These are phyloP conservation scores for Pelvicachromis taeniatus DNA, from an alignment of 2,113 vertebrate species.

Conservation along the genomic window DNA sequence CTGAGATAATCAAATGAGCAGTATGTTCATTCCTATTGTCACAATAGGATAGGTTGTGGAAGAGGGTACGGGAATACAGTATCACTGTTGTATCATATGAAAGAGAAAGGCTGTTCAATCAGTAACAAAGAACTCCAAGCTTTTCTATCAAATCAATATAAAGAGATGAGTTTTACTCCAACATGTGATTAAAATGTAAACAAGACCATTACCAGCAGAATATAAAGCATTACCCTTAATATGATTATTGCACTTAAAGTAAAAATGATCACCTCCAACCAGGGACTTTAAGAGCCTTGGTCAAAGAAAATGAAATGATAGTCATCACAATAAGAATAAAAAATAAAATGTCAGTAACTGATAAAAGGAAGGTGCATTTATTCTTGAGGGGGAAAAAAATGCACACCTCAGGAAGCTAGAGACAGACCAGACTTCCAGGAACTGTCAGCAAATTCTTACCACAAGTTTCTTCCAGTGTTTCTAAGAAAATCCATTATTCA, in stretches of 20 bases:
- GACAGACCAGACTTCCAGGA: neutral
- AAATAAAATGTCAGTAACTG: neutral
- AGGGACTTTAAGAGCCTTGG: neutral
- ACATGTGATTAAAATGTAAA: conserved; percentile 42
- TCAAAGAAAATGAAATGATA: conserved; percentile 9
- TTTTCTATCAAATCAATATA: neutral
- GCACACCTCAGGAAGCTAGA: neutral
- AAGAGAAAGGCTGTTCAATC: conserved; percentile 1
- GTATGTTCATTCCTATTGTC: no score
- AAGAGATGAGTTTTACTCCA: conserved; percentile 1
- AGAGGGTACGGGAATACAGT: neutral
- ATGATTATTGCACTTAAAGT: conserved; percentile 63
- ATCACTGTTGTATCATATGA: no score
- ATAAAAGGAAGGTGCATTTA: conserved; percentile 15
- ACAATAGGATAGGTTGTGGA: neutral
- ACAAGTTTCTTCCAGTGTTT: neutral
- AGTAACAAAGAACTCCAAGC: neutral
- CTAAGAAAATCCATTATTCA: conserved; percentile 1
- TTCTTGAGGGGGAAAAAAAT: neutral
- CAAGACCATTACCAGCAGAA: conserved; percentile 18
- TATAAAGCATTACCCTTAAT: conserved; percentile 8
- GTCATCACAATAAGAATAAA: conserved; percentile 14
- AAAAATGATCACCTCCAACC: neutral
- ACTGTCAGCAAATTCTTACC: neutral
- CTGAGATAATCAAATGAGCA: neutral